Evolutionary conservation across 2,113 vertebrate species (phyloP).

Genomic region (Pyrgilauda ruficollis): DNA sequence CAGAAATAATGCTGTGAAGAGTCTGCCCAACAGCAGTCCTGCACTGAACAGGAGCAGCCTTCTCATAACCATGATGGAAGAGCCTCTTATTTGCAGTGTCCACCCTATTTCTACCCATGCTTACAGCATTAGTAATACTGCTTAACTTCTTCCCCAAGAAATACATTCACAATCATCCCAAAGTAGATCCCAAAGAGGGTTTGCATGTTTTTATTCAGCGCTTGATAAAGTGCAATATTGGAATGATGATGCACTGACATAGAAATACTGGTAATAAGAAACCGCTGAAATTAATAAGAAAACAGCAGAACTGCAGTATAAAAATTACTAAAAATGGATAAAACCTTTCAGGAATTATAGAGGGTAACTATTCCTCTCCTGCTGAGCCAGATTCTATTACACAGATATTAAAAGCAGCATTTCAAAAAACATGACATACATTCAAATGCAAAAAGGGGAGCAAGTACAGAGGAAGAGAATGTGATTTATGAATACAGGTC

Average conservation of each 20-base stretch:
- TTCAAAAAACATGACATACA: neutral
- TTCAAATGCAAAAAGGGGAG: neutral
- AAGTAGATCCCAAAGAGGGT: neutral
- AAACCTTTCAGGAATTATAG: neutral
- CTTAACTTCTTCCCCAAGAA: neutral
- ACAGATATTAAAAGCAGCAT: constrained; percentile 32
- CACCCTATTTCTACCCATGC: neutral
- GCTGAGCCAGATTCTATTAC: neutral
- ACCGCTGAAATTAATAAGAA: neutral
- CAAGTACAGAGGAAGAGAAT: neutral
- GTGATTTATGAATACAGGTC: neutral
- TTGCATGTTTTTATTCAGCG: neutral
- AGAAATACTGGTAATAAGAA: neutral
- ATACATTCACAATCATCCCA: neutral
- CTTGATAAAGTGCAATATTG: neutral
- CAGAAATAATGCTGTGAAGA: neutral
- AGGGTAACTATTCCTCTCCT: neutral
- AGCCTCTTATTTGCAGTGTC: neutral
- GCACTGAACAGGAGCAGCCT: neutral
- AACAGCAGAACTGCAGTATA: neutral
- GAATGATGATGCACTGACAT: neutral
- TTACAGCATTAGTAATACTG: neutral
- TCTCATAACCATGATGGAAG: neutral
- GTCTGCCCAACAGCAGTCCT: neutral
- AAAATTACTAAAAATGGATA: neutral